These are phyloP conservation scores for Prorops nasuta DNA, from an alignment of 1,140 invertebrate genomes.

Conservation along the genomic window DNA sequence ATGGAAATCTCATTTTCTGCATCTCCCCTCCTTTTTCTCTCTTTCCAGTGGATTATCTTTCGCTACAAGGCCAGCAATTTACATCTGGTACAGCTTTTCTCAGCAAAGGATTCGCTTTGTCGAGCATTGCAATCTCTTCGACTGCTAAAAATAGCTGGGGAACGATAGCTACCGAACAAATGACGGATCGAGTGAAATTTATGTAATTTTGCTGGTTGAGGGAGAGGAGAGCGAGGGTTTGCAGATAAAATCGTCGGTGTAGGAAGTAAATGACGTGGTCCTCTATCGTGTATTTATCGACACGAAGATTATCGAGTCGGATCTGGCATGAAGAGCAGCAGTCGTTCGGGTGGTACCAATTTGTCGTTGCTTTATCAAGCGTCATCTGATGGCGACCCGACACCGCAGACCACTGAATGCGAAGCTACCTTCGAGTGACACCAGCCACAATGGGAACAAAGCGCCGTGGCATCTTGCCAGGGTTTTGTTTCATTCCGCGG, in stretches of 20 bases:
- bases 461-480: slow-evolving; percentile 37
- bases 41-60: too few relatives aligned
- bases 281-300: slow-evolving; percentile 45
- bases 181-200: neutral
- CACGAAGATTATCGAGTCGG: slow-evolving; percentile 35
- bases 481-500: slow-evolving; percentile 51
- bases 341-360: slow-evolving; percentile 54
- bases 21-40: too few relatives aligned
- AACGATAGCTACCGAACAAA: neutral
- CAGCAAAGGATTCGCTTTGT: too few relatives aligned
- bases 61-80: too few relatives aligned
- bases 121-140: too few relatives aligned
- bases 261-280: too few relatives aligned
- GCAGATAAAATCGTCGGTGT: too few relatives aligned
- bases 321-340: slow-evolving; percentile 45
- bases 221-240: too few relatives aligned
- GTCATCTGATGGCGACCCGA: slow-evolving; percentile 54
- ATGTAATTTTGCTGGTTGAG: too few relatives aligned
- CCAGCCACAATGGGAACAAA: slow-evolving; percentile 50
- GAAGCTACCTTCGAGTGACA: slow-evolving; percentile 50
- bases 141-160: too few relatives aligned
- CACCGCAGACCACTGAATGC: slow-evolving; percentile 42
- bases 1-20: too few relatives aligned
- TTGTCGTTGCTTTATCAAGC: slow-evolving; percentile 52
- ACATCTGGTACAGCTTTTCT: too few relatives aligned